These are phyloP conservation scores for Ivindomyrus marchei DNA, from an alignment of 2,113 vertebrate species.

Conservation along the genomic window DNA sequence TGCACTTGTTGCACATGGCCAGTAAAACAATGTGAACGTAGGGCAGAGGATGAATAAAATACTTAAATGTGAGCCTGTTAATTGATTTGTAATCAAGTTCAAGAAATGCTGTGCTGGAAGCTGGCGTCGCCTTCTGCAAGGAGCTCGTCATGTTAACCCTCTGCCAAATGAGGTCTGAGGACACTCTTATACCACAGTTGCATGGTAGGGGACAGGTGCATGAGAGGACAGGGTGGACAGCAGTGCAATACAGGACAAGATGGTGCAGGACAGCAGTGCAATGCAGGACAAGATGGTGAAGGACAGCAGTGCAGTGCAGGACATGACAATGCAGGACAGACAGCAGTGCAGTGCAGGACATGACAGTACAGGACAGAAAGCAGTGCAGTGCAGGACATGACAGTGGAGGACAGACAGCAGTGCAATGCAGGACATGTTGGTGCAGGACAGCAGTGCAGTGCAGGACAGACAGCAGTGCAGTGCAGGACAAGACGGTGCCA, in stretches of 20 bases:
- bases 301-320: too few species aligned
- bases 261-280: too few species aligned
- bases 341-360: too few species aligned
- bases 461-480: background rate
- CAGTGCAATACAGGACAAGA: background rate
- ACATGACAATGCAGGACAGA: too few species aligned
- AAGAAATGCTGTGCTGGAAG: background rate
- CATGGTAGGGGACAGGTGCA: background rate
- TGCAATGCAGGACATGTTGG: background rate
- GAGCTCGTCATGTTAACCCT: background rate
- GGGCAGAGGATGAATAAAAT: background rate
- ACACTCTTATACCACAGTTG: background rate
- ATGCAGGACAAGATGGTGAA: too few species aligned
- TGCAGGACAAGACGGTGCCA: background rate
- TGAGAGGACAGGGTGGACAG: background rate
- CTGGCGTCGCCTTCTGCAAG: background rate
- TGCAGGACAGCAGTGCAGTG: too few species aligned
- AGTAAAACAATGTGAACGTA: background rate
- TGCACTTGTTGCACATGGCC: background rate
- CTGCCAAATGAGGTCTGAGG: background rate
- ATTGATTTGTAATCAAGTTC: background rate
- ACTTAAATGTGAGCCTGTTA: background rate
- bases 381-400: too few species aligned
- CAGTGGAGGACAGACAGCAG: background rate
- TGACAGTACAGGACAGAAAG: background rate